Evolutionary conservation across 2,888 invertebrate species (phyloP), one percentile per base, ranked within the genome.

Genomic region (Drosophila setosimentum): DNA sequence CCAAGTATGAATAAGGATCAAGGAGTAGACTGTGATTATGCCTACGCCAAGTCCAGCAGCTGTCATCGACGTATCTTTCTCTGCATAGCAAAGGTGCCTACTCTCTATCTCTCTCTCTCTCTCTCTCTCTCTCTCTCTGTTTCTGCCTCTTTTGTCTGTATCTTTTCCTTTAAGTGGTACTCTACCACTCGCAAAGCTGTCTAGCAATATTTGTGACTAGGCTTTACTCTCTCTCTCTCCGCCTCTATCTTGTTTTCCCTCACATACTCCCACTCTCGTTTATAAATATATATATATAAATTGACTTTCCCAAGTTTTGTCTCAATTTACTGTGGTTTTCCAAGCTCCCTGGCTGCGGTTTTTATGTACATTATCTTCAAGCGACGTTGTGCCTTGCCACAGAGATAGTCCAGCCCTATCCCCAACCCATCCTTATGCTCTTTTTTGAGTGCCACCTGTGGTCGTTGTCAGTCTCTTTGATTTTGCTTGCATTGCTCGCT

Each of bases 1-100:
- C 67, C 58, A 27, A 60, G n/a, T 64, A 68, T 79, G 68, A 71
- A 80, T 65, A 65, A 53, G 24, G 45, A 45, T 45, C 59, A 54
- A 50, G 80, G 35, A 75, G 61, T 16, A 7, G 67, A 79, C 48
- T 53, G 37, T 55, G 62, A 71, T 32, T 64, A 74, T 68, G 64
- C 45, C 5, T 53, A 80, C 71, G 74, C 73, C 71, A 83, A 87
- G 53, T 80, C 77, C 59, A 68, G 73, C 54, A 85, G 82, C 69
- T 91, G 91, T 62, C 91, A 90, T 84, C 89, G 83, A 68, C 90
- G 89, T 62, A 73, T 92, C 63, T 90, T 90, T 65, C 72, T 91
- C 61, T 87, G 82, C 75, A 76, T 91, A 68, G 73, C 88, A 76
- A 92, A 91, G 91, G 91, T 91, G 83, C 70, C 79, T 82, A 51